phyloP scores from a whole-genome alignment of 2,888 invertebrate species.

The Zootermopsis nevadensis region DNA sequence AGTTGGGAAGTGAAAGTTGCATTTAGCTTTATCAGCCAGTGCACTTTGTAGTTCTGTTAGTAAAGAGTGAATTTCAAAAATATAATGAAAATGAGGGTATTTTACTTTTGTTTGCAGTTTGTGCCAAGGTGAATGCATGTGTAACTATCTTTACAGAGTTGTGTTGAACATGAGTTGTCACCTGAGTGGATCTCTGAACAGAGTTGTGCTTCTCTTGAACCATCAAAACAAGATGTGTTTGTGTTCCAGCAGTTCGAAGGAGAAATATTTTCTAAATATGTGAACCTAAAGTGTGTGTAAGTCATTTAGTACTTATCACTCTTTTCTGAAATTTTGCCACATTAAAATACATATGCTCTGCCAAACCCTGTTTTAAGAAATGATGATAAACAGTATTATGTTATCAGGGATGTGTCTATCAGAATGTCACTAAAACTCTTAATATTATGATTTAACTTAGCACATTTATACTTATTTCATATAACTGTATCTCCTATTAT shows the following conservation, averaged over 20 bases:
- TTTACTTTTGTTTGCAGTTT: no score
- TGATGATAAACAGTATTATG: not conserved
- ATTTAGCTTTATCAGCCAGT: no score
- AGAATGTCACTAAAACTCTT: no score
- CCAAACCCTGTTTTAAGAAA: not conserved
- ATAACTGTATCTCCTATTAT: no score
- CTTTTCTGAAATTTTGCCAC: not conserved
- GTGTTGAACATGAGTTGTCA: constrained; percentile 70
- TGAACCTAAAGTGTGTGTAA: constrained; percentile 76
- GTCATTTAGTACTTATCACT: constrained; percentile 59
- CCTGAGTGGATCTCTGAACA: constrained; percentile 75
- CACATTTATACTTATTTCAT: no score
- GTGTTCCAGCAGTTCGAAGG: constrained; percentile 84
- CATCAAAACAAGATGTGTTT: constrained; percentile 78
- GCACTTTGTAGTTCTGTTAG: no score
- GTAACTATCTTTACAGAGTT: constrained; percentile 63
- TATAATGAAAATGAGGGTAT: no score
- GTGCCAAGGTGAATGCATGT: not conserved
- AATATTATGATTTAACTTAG: no score
- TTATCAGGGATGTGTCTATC: no score
- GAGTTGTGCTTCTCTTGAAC: constrained; percentile 67
- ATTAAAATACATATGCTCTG: not conserved
- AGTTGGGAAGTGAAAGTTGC: no score
- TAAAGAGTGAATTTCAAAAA: no score
- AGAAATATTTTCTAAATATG: constrained; percentile 73